Percentiles rank a stretch among this genome's conserved stretches.
These are phyloP conservation scores for Chloropsis cyanopogon DNA, from an alignment of 2,113 vertebrate genomes.

Conservation along the genomic window DNA sequence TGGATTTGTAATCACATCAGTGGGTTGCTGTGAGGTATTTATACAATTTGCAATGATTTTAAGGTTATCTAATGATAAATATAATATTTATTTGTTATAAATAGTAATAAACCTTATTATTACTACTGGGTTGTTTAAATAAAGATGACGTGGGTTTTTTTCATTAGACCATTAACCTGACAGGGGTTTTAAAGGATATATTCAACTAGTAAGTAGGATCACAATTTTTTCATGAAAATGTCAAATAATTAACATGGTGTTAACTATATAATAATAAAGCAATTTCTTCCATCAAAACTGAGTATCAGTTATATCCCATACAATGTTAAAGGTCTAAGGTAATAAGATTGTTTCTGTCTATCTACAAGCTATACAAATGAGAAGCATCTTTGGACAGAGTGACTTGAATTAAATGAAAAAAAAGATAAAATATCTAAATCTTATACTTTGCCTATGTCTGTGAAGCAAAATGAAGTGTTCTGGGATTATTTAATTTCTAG, in stretches of 20 bases:
- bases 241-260: not conserved
- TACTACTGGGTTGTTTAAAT: not conserved
- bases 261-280: not conserved
- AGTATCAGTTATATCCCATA: not conserved
- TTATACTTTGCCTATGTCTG: not conserved
- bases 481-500: not conserved
- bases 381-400: not conserved
- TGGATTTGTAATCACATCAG: constrained; percentile 16
- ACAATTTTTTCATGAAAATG: not conserved
- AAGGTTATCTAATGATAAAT: not conserved
- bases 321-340: not conserved
- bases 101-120: not conserved
- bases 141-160: not conserved
- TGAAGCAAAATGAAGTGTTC: not conserved
- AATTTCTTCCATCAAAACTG: not conserved
- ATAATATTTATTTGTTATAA: not conserved
- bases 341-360: not conserved
- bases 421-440: not conserved
- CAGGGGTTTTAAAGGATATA: not conserved
- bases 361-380: not conserved
- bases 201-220: not conserved
- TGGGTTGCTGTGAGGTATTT: not conserved
- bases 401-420: not conserved
- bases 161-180: not conserved
- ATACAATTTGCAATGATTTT: constrained; percentile 5